Percentiles rank a stretch among this genome's conserved stretches.
Conservation (phyloP, 2,888 invertebrate species). For the Anagyrus pseudococci region DNA sequence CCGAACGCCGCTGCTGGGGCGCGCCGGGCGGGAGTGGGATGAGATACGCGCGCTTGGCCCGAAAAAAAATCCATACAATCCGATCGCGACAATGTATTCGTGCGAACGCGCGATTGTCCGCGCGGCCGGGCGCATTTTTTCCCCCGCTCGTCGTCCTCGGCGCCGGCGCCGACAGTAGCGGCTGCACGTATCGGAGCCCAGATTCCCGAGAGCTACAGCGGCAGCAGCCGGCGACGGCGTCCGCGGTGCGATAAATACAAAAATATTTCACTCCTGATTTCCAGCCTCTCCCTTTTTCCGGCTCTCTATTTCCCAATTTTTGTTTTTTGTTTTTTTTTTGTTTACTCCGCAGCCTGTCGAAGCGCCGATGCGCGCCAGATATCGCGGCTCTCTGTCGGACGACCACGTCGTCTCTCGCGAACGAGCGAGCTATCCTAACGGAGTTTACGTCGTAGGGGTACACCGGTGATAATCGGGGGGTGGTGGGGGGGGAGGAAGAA, state of each 20-base stretch:
- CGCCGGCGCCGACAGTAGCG: no score
- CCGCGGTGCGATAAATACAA: conserved; percentile 55
- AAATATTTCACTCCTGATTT: conserved; percentile 51
- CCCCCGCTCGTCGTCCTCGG: conserved; percentile 22
- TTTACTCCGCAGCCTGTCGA: no score
- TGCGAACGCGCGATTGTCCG: conserved; percentile 59
- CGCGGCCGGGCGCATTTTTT: conserved; percentile 53
- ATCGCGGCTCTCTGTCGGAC: no score
- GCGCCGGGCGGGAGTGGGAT: conserved; percentile 37
- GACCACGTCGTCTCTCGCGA: no score
- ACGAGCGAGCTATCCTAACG: no score
- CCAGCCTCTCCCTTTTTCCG: conserved; percentile 22
- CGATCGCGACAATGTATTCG: conserved; percentile 61
- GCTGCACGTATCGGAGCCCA: no score
- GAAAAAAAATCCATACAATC: conserved; percentile 62
- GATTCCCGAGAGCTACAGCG: no score
- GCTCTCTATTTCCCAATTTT: conserved; percentile 20
- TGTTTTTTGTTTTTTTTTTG: conserved; percentile 36
- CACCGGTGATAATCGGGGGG: conserved; percentile 5
- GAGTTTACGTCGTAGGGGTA: conserved; percentile 4
- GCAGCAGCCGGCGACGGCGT: no score
- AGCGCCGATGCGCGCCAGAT: no score
- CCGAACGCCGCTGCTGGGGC: no score
- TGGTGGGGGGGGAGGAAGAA: neutral
- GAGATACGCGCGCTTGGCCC: conserved; percentile 52